These are phyloP conservation scores for Diarsia mendica DNA, from an alignment of 2,888 invertebrate genomes.

Conservation along the genomic window DNA sequence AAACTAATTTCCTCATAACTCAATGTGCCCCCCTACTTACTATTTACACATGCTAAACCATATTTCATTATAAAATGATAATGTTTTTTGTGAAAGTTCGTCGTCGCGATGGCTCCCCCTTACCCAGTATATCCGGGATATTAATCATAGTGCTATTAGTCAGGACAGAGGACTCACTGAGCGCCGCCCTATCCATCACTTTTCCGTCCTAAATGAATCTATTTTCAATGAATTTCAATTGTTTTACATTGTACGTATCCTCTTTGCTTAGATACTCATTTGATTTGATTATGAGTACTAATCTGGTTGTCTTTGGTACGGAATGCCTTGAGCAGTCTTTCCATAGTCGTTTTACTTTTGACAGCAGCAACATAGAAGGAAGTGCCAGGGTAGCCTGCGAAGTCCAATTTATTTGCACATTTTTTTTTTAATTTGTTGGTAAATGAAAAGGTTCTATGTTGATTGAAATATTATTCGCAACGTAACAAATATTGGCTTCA, in stretches of 20 bases:
- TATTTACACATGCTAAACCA: constrained; percentile 48
- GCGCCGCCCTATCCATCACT: constrained; percentile 82
- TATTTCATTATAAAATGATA: constrained; percentile 57
- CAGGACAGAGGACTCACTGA: constrained; percentile 86
- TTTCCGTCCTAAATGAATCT: constrained; percentile 85
- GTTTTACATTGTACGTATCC: constrained; percentile 52
- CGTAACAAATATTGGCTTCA: too few relatives aligned
- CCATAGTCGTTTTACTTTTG: background rate
- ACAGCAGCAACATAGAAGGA: background rate
- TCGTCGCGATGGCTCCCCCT: constrained; percentile 76
- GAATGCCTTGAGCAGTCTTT: background rate
- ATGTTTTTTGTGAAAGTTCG: constrained; percentile 63
- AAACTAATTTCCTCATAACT: constrained; percentile 31
- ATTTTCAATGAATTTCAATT: constrained; percentile 81
- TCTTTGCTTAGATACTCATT: constrained; percentile 23
- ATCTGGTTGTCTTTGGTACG: background rate
- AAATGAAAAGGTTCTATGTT: too few relatives aligned
- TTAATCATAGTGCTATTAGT: constrained; percentile 86
- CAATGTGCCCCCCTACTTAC: constrained; percentile 12
- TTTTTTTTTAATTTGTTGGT: too few relatives aligned
- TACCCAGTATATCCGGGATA: constrained; percentile 85
- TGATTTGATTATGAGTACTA: constrained; percentile 9
- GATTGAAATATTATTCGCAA: too few relatives aligned
- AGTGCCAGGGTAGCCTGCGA: too few relatives aligned
- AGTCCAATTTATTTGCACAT: too few relatives aligned